These are phyloP conservation scores for Lysandra bellargus DNA, from an alignment of 2,888 invertebrate species.

Conservation along the genomic window DNA sequence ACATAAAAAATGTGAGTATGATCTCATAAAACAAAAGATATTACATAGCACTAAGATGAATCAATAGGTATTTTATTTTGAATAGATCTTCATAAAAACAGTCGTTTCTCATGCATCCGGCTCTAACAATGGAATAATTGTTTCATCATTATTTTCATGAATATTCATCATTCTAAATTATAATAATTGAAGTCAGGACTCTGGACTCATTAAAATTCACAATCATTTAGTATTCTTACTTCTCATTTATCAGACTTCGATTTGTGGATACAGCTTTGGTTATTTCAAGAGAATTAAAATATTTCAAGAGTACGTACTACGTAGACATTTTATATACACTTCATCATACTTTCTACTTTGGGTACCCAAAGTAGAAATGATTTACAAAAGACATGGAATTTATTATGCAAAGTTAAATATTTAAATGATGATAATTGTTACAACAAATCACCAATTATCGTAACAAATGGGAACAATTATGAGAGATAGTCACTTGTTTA, in stretches of 20 bases:
- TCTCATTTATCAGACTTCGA: not conserved
- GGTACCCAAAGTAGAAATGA: too few species aligned
- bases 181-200: not conserved
- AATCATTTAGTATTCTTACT: not conserved
- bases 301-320: too few species aligned
- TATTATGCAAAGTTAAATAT: not conserved
- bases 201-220: not conserved
- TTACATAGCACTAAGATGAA: not conserved
- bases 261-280: not conserved
- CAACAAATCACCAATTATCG: slow-evolving; percentile 4
- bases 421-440: not conserved
- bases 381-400: not conserved
- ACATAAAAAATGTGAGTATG: not conserved
- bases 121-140: slow-evolving; percentile 19
- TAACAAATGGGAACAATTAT: slow-evolving; percentile 20
- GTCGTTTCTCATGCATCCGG: not conserved
- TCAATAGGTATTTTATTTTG: not conserved
- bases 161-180: not conserved
- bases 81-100: not conserved
- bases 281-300: too few species aligned
- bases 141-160: slow-evolving; percentile 1
- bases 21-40: slow-evolving; percentile 5
- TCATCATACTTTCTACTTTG: too few species aligned
- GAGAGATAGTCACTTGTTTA: slow-evolving; percentile 29
- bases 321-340: not conserved